A percentile compares a stretch with the other conserved stretches of the same genome.
These are phyloP conservation scores for Ascaphus truei DNA, from an alignment of 2,113 vertebrate genomes.

Conservation along the genomic window DNA sequence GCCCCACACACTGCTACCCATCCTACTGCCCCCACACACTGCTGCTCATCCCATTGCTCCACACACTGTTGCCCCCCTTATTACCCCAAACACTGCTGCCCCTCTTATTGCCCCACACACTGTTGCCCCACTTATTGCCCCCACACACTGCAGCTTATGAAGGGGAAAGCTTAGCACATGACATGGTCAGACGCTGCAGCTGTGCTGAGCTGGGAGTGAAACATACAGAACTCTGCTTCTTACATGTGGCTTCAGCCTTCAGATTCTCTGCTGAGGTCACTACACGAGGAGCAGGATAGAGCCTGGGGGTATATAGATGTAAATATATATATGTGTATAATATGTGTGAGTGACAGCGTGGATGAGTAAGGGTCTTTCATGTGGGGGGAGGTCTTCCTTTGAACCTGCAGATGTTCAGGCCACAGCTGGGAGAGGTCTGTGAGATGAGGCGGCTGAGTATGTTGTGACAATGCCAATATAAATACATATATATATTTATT, in stretches of 20 bases:
- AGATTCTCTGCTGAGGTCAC: slow-evolving; percentile 15
- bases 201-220: background rate
- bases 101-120: background rate
- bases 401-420: slow-evolving; percentile 31
- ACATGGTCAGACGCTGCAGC: background rate
- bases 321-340: slow-evolving; percentile 19
- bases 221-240: background rate
- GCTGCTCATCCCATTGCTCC: background rate
- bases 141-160: background rate
- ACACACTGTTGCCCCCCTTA: background rate
- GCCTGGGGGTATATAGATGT: slow-evolving; percentile 18
- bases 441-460: slow-evolving; percentile 25
- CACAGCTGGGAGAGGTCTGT: slow-evolving; percentile 32
- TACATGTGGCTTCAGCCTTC: slow-evolving; percentile 12
- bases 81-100: background rate
- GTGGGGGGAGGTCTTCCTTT: slow-evolving; percentile 10
- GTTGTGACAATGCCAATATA: slow-evolving; percentile 31
- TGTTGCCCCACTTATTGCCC: background rate
- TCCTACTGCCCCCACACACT: no score
- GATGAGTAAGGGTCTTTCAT: slow-evolving; percentile 26
- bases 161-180: background rate
- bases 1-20: background rate
- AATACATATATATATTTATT: slow-evolving; percentile 27
- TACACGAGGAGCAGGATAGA: background rate
- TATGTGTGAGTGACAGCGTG: no score